phyloP scores from a whole-genome alignment of 2,113 vertebrate species.

The Rafetus swinhoei region DNA sequence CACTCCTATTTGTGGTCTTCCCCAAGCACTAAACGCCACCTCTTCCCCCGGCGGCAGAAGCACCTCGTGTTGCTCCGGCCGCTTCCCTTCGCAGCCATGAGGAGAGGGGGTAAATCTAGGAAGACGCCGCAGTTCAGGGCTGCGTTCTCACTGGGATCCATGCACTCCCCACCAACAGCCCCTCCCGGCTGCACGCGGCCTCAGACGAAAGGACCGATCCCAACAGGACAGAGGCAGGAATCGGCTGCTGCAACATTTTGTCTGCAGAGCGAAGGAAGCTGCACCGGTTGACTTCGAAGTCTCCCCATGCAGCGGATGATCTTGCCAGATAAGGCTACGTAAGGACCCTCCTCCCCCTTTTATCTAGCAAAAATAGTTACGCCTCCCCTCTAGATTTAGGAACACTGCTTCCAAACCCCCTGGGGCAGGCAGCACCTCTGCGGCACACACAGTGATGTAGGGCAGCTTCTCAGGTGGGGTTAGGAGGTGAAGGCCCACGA shows the following conservation, averaged over 20 bases:
- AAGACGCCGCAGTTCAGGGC: background rate
- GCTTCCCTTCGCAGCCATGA: background rate
- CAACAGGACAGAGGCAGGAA: background rate
- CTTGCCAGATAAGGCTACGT: background rate
- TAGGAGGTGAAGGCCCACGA: background rate
- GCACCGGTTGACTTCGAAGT: background rate
- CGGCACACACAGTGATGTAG: no score
- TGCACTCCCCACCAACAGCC: no score
- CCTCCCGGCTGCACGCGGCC: background rate
- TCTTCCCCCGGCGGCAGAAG: background rate
- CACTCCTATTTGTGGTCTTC: background rate
- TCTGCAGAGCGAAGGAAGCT: background rate
- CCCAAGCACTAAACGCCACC: background rate
- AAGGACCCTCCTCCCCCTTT: background rate
- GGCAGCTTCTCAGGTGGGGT: background rate
- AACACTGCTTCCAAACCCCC: background rate
- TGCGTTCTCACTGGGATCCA: background rate
- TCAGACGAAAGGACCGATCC: no score
- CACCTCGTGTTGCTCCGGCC: background rate
- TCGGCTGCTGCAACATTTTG: background rate
- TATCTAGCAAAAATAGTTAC: background rate
- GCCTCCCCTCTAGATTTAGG: background rate
- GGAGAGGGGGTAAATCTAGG: background rate
- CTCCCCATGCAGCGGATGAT: background rate
- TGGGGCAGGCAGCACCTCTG: background rate